Base-by-base conservation (phyloP, 2,113 vertebrate species). In the Gymnocephalus cernua region DNA sequence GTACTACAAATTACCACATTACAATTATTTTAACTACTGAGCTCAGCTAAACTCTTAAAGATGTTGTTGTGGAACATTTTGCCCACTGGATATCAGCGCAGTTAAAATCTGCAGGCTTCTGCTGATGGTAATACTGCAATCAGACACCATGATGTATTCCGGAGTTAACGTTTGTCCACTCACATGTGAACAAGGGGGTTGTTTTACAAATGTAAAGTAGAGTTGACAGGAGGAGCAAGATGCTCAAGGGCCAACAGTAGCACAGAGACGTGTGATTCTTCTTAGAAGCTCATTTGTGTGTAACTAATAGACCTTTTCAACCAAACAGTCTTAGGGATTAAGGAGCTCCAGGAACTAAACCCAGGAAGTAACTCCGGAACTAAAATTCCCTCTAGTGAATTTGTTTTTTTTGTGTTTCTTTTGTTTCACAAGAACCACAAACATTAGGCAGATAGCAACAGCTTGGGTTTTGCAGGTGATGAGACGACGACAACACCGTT, bases 221-320 rank as follows among this genome's bases (percentile, higher is more conserved):
- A 64, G 59, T 14, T 5, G 51, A 73, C 18, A 67, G 6, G 15
- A 72, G 45, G 18, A 48, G 13, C n/a, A 10, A 72, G 61, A 51
- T 23, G 16, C 25, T 59, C 61, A 41, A 29, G 5, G 21, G 23
- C 12, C 23, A 11, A 13, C 35, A 7, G 25, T 23, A 47, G 41
- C 8, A n/a, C 6, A 68, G 14, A 66, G 16, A 21, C 51, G 15
- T 53, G 21, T 23, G 16, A 47, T 61, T 56, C 19, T 38, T 51
- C 21, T 50, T 51, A 21, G 51, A 45, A 32, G 44, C 29, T 75
- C 19, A 51, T n/a, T 4, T 47, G 68, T 61, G 21, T 53, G 68
- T 14, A 63, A 82, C 19, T 64, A 44, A 63, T 18, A 38, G 6
- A 74, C 3, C 9, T 13, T 47, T 79, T 54, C 64, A 77, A 67